These are phyloP conservation scores for Drosophila macrospina DNA, from an alignment of 2,888 invertebrate genomes.

Conservation along the genomic window DNA sequence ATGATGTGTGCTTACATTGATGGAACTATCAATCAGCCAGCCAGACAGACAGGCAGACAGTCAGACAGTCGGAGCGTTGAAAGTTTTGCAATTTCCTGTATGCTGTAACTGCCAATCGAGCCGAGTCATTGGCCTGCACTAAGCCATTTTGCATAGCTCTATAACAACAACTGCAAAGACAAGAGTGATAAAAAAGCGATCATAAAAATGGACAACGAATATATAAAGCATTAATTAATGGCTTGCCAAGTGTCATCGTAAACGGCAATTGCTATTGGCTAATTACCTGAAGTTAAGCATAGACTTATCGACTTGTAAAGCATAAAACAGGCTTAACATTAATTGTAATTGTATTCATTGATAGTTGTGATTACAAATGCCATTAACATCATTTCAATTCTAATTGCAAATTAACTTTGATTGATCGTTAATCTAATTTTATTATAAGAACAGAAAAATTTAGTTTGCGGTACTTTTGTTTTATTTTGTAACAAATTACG, in stretches of 20 bases:
- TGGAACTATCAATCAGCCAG: constrained; percentile 52
- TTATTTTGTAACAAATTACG: constrained; percentile 14
- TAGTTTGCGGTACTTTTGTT: neutral
- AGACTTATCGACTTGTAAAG: constrained; percentile 24
- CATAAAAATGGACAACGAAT: constrained; percentile 13
- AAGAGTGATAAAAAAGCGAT: constrained; percentile 12
- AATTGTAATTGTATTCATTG: constrained; percentile 1
- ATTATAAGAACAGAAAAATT: neutral
- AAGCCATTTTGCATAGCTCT: neutral
- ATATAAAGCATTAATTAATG: constrained; percentile 52
- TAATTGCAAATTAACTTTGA: constrained; percentile 3
- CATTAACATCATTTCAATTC: neutral
- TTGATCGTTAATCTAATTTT: constrained; percentile 6
- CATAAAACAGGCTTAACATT: constrained; percentile 15
- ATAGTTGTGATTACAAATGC: neutral
- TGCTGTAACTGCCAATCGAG: constrained; percentile 14
- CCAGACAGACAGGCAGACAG: constrained; percentile 6
- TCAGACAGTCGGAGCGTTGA: constrained; percentile 6
- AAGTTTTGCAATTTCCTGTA: constrained; percentile 45
- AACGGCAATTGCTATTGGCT: constrained; percentile 39
- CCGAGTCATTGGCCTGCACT: constrained; percentile 53
- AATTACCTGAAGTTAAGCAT: constrained; percentile 30
- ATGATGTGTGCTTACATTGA: constrained; percentile 38
- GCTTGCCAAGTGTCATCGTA: constrained; percentile 45
- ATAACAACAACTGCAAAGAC: constrained; percentile 14